phyloP scores from a whole-genome alignment of 1,140 invertebrate genomes.

The Metaphire vulgaris region DNA sequence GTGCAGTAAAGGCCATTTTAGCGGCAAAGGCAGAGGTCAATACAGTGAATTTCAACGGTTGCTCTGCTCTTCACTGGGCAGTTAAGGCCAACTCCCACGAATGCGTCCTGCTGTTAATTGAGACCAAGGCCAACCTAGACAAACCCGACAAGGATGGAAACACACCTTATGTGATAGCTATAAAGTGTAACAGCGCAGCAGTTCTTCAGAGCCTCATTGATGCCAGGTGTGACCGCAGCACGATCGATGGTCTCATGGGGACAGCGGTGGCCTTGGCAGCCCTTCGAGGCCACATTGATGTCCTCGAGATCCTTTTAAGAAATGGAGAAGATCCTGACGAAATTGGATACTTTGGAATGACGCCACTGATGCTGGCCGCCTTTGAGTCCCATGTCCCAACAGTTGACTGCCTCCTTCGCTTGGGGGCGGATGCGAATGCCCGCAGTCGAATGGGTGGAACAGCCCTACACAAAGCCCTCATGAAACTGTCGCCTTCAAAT shows the following conservation, averaged over 20 bases:
- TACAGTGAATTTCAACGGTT: neutral
- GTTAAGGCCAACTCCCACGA: neutral
- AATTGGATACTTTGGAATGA: constrained; percentile 4
- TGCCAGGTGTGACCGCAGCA: neutral
- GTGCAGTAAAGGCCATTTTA: neutral
- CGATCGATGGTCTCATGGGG: neutral
- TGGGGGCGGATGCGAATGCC: constrained; percentile 19
- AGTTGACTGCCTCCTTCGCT: constrained; percentile 4
- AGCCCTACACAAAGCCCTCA: constrained; percentile 3
- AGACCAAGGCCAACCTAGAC: neutral
- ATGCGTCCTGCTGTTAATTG: neutral
- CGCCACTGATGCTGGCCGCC: constrained; percentile 15
- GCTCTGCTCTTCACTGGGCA: neutral
- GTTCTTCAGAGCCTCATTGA: neutral
- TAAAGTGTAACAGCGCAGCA: neutral
- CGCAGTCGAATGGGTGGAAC: constrained; percentile 4
- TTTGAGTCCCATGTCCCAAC: constrained; percentile 12
- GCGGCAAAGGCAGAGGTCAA: neutral
- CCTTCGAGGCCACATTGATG: neutral
- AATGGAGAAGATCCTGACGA: neutral
- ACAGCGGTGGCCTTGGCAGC: neutral
- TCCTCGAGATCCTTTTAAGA: neutral
- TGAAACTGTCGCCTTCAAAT: neutral
- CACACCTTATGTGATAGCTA: neutral
- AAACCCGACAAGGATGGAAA: neutral